Percentiles rank a stretch among this genome's conserved stretches.
These are phyloP conservation scores for Sitophilus oryzae DNA, from an alignment of 1,140 invertebrate genomes.

Conservation along the genomic window DNA sequence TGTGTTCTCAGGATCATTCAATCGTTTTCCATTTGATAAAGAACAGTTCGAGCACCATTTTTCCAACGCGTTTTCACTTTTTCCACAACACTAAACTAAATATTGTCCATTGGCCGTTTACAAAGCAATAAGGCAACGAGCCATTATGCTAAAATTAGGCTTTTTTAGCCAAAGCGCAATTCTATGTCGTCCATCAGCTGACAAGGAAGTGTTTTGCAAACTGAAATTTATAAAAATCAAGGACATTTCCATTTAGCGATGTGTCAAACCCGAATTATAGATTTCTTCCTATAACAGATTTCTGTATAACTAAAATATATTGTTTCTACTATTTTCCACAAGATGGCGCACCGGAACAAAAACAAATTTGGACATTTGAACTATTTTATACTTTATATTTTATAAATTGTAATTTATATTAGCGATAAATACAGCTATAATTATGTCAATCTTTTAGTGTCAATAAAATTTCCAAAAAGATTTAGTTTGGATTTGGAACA, in stretches of 20 bases:
- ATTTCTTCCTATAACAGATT: too few species aligned
- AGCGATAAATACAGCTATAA: too few species aligned
- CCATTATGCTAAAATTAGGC: conserved; percentile 27
- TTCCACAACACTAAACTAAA: conserved; percentile 1
- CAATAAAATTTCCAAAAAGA: too few species aligned
- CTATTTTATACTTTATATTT: too few species aligned
- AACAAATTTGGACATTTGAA: too few species aligned
- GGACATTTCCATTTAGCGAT: conserved; percentile 19
- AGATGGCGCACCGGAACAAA: too few species aligned
- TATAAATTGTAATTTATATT: too few species aligned
- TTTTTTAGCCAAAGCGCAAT: conserved; percentile 34
- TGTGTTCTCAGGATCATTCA: conserved; percentile 27
- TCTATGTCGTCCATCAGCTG: conserved; percentile 34
- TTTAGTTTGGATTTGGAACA: too few species aligned
- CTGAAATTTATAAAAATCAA: conserved; percentile 30
- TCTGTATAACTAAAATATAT: too few species aligned
- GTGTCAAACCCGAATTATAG: neutral
- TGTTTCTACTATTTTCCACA: too few species aligned
- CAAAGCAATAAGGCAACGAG: conserved; percentile 13
- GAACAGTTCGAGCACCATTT: conserved; percentile 25
- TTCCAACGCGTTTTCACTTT: conserved; percentile 3
- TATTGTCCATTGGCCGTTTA: conserved; percentile 15
- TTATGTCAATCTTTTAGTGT: too few species aligned
- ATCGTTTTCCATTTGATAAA: conserved; percentile 39
- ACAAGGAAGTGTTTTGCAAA: conserved; percentile 35